These are phyloP conservation scores for Laupala kohalensis DNA, from an alignment of 1,140 invertebrate genomes.

Conservation along the genomic window DNA sequence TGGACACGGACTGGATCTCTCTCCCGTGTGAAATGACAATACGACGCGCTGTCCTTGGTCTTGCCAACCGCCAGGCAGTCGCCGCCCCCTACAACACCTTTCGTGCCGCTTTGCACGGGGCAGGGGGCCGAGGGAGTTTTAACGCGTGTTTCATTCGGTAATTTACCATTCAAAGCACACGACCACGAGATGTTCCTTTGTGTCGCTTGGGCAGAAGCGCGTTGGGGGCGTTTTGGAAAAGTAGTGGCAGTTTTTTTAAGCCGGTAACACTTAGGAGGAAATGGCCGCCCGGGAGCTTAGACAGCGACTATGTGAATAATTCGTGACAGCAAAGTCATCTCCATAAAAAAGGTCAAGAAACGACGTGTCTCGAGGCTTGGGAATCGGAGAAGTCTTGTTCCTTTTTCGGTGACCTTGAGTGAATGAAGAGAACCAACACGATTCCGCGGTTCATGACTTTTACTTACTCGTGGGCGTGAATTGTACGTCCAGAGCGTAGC, in stretches of 20 bases:
- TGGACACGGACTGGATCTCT: no score
- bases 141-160: background rate
- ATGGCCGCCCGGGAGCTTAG: background rate
- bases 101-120: no score
- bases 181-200: background rate
- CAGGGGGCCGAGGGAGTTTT: background rate
- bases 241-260: background rate
- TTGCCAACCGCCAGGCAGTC: no score
- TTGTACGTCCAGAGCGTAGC: no score
- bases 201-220: background rate
- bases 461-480: no score
- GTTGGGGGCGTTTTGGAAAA: background rate
- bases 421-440: background rate
- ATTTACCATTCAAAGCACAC: background rate
- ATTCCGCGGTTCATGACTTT: no score
- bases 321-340: background rate
- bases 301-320: background rate
- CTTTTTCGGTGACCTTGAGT: background rate
- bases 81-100: no score
- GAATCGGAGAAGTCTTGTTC: background rate
- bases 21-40: no score
- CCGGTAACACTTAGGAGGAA: background rate
- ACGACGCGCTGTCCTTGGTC: no score
- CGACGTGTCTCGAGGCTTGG: background rate
- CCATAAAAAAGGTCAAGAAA: background rate